Evolutionary conservation across 1,140 invertebrate species (phyloP).

Genomic region (Bombus superbus): DNA sequence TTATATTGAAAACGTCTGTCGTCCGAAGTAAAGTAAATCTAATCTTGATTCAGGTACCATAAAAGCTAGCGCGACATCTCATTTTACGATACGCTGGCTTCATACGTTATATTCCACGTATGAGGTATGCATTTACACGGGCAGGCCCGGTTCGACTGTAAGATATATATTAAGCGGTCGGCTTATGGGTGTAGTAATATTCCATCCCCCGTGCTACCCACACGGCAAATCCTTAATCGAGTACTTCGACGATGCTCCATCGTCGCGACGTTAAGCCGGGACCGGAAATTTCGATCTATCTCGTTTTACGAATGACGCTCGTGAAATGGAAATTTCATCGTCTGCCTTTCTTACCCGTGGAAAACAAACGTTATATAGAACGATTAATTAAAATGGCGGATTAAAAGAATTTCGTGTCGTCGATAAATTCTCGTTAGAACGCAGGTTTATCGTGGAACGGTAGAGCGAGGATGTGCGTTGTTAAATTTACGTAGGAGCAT

Average conservation of each 20-base stretch:
- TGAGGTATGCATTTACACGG: not conserved
- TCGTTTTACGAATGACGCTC: conserved; percentile 11
- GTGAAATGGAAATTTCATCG: conserved; percentile 30
- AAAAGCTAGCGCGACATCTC: conserved; percentile 77
- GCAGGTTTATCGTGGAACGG: not conserved
- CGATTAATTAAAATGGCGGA: not conserved
- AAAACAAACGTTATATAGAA: not conserved
- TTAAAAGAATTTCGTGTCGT: too few relatives aligned
- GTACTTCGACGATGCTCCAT: conserved; percentile 48
- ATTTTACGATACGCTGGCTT: conserved; percentile 78
- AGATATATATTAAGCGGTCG: conserved; percentile 60
- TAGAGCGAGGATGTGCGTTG: not conserved
- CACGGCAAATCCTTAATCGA: conserved; percentile 62
- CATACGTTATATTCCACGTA: conserved; percentile 63
- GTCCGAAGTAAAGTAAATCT: conserved; percentile 76
- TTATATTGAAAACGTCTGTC: conserved; percentile 56
- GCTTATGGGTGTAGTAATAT: conserved; percentile 57
- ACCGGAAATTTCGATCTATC: conserved; percentile 28
- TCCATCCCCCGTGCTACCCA: conserved; percentile 1
- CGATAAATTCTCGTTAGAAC: not conserved
- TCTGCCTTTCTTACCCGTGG: not conserved
- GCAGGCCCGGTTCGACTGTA: conserved; percentile 3
- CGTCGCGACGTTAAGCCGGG: conserved; percentile 36
- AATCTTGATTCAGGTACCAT: conserved; percentile 78
- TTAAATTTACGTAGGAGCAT: not conserved